These are phyloP conservation scores for Phataginus tetradactyla DNA, from an alignment of 2,797 vertebrate species.

Conservation along the genomic window DNA sequence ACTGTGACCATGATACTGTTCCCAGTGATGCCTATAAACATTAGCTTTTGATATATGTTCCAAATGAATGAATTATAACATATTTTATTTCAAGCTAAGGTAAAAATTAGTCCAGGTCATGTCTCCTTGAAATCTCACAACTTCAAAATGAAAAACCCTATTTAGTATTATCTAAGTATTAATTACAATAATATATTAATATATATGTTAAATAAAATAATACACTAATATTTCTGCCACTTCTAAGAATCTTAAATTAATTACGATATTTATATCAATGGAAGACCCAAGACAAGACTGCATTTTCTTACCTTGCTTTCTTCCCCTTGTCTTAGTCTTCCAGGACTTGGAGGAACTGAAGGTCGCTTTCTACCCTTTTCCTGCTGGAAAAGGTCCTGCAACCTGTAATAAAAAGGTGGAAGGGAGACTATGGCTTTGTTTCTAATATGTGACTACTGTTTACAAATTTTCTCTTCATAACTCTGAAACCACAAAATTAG, in stretches of 20 bases:
- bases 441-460: not conserved
- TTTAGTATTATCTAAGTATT: not conserved
- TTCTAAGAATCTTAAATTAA: not conserved
- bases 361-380: slow-evolving; percentile 97
- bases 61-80: slow-evolving; percentile 15
- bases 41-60: not conserved
- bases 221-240: not conserved
- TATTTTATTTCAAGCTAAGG: slow-evolving; percentile 10
- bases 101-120: slow-evolving; percentile 15
- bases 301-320: slow-evolving; percentile 93
- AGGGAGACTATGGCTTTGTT: not conserved
- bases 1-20: not conserved
- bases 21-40: not conserved
- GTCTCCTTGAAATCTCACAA: slow-evolving; percentile 34
- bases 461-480: slow-evolving; percentile 37
- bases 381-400: slow-evolving; percentile 98
- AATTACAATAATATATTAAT: not conserved
- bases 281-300: not conserved
- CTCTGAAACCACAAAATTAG: not conserved
- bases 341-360: slow-evolving; percentile 97
- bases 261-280: not conserved
- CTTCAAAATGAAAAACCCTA: not conserved
- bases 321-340: slow-evolving; percentile 94
- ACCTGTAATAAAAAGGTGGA: slow-evolving; percentile 82
- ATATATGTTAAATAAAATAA: too few species aligned